These are phyloP conservation scores for Herpetotheres cachinnans DNA, from an alignment of 2,113 vertebrate genomes.

Conservation along the genomic window DNA sequence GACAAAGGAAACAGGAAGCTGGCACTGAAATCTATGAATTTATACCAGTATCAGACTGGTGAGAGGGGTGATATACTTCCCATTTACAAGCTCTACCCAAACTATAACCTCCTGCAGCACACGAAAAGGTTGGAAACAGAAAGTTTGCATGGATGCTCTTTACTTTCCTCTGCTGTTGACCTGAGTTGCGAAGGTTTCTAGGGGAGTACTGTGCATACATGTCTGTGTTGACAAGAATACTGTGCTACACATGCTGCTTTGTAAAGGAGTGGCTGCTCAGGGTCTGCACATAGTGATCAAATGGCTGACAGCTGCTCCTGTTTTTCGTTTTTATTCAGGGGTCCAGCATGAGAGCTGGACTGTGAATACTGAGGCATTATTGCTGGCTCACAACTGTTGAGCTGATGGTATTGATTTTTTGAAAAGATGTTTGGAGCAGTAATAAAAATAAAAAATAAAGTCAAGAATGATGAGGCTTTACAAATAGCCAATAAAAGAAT, in stretches of 20 bases:
- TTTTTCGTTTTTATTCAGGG: background rate
- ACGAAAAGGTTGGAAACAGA: background rate
- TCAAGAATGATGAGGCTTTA: constrained; percentile 30
- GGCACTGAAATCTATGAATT: background rate
- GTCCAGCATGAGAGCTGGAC: background rate
- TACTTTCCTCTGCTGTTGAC: background rate
- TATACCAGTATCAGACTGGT: background rate
- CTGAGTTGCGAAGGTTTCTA: background rate
- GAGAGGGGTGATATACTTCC: background rate
- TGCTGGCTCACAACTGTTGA: background rate
- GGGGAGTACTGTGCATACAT: background rate
- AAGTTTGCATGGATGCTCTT: background rate
- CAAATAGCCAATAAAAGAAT: constrained; percentile 18
- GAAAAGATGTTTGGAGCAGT: background rate
- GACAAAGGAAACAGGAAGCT: background rate
- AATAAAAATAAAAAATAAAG: constrained; percentile 37
- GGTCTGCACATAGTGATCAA: background rate
- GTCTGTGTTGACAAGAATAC: background rate
- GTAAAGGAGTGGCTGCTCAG: background rate
- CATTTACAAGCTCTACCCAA: background rate
- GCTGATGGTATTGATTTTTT: constrained; percentile 36
- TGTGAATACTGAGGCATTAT: constrained; percentile 3
- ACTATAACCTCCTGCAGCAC: background rate
- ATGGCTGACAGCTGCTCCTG: background rate
- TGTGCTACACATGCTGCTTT: background rate